These are phyloP conservation scores for Dipodomys stephensi DNA, from an alignment of 2,113 vertebrate genomes.

Conservation along the genomic window DNA sequence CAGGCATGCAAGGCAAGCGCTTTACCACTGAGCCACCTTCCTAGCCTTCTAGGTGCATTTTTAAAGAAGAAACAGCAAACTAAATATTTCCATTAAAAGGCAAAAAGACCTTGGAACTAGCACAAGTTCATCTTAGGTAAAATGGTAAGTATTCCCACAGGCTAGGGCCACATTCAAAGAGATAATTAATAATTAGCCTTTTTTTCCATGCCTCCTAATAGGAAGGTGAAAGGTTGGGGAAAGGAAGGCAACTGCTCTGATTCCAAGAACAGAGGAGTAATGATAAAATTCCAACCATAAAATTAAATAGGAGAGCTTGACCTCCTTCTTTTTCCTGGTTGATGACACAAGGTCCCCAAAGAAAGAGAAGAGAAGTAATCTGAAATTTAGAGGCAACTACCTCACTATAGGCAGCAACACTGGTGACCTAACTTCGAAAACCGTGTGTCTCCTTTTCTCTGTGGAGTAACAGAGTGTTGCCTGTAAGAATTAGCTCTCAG, in stretches of 20 bases:
- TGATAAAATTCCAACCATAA: conserved; percentile 41
- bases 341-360: neutral
- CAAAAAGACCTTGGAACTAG: conserved; percentile 52
- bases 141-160: neutral
- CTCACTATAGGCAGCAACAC: conserved; percentile 26
- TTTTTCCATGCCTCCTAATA: conserved; percentile 49
- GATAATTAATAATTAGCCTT: neutral
- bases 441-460: conserved; percentile 7
- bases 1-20: too few relatives aligned
- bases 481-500: neutral
- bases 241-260: conserved; percentile 59
- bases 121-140: conserved; percentile 36
- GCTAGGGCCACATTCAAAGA: conserved; percentile 19
- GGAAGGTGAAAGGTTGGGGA: conserved; percentile 20
- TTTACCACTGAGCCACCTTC: too few relatives aligned
- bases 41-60: too few relatives aligned
- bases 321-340: conserved; percentile 10
- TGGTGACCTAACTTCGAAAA: conserved; percentile 38
- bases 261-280: conserved; percentile 51
- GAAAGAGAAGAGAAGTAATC: neutral
- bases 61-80: conserved; percentile 47
- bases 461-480: neutral
- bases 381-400: conserved; percentile 56
- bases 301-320: neutral
- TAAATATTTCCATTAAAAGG: conserved; percentile 55